Evolutionary conservation across 2,113 vertebrate genomes (phyloP), one percentile per base, ranked within the genome.

Genomic region (Mormoops blainvillei): DNA sequence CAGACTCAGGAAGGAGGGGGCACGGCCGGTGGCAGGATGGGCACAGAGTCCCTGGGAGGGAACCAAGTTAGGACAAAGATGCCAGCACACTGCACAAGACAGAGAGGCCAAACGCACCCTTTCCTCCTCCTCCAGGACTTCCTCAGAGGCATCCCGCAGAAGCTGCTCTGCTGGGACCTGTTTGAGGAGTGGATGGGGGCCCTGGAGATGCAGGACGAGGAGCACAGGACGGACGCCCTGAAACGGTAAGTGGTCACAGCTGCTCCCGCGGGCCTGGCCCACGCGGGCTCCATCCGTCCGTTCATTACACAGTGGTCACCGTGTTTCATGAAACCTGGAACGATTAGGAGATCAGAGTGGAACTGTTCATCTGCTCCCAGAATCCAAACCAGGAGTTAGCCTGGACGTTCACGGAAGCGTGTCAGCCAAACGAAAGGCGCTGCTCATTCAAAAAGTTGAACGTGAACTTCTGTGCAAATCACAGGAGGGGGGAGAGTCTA

Each of bases 111-210:
- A 98, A 52, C 0, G 3, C 31, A 56, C 50, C 86, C 87, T 94
- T 91, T 22, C 9, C 91, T 22, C 4, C 4, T 22, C 61, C 97
- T 97, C 52, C 98, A 99, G 99, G 99, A 99, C 95, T 99, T 99
- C 95, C 99, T 99, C 67, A 98, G 99, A 91, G 99, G 99, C 4
- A 99, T 99, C 96, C 99, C 99, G 3, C 98, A 98, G 87, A 99
- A 99, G 93, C 98, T 99, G 26, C 98, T 99, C 65, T 98, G 98
- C 4, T 98, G 98, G 1, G 98, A 99, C 31, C 98, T 99, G 80
- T 99, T 99, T 33, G 97, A 98, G 18, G 98, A 97, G 41, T 99
- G 99, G 99, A 99, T 99, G 97, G 74, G 65, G 0, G 99, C 99
- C 68, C 92, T 99, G 96, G 99, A 99, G 71, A 98, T 96, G 41